Evolutionary conservation across 2,113 vertebrate genomes (phyloP), one percentile per base, ranked within the genome.

Genomic region (Colistium nudipinnis): DNA sequence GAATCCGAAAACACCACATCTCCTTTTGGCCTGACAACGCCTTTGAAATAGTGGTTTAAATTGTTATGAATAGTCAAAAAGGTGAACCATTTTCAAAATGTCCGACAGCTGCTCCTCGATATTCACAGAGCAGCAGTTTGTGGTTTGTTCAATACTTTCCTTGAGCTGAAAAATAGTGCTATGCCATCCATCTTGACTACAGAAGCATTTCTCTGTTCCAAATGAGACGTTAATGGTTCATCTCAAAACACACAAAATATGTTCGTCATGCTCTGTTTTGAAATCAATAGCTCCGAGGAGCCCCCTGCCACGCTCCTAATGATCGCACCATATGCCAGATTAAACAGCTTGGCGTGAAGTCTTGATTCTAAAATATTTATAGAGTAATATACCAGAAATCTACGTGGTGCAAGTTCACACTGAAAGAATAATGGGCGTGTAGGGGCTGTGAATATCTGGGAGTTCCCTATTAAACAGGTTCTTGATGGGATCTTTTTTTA

Each of bases 381-480:
- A 28, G 17, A 59, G 56, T 59, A 49, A 78, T 55, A 27, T 28
- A 71, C 47, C 16, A 43, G 4, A n/a, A 60, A 8, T 27, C 4
- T 41, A n/a, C n/a, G 20, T 12, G 30, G 19, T n/a, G n/a, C 25
- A 52, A 14, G 27, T 47, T 36, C 43, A 70, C 47, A 67, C 14
- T n/a, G 17, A 74, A 65, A 71, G 12, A 39, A 71, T 30, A 27
- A 43, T 27, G 56, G 60, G 65, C 62, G 84, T 70, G 68, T 66
- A 14, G 22, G 19, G 14, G 47, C 39, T 43, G 57, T 74, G 65
- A 73, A 49, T 22, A 56, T 35, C 65, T 70, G 78, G 86, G 84
- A 71, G 85, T 86, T 76, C 62, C 81, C 75, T 25, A 76, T 64
- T 41, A 14, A 84, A 77, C 78, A 69, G 65, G 83, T 86, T 79